Evolutionary conservation across 2,797 vertebrate genomes (phyloP), one percentile per base, ranked within the genome.

Genomic region (Miichthys miiuy): DNA sequence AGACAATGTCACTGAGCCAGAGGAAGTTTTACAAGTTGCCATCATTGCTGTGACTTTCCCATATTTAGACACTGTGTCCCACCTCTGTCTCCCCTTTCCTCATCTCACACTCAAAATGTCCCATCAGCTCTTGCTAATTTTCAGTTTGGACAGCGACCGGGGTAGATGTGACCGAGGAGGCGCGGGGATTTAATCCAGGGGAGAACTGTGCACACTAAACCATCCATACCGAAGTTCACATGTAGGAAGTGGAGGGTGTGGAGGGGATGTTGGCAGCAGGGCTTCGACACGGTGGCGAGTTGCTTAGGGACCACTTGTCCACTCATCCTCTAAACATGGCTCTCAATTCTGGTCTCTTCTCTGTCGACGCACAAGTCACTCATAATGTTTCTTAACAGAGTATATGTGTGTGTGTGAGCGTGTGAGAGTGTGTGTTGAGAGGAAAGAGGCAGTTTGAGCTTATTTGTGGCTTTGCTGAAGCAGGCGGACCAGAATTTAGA

Each of bases 401-500:
- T 79, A n/a, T 84, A 51, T 85, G 80, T 55, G 81, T 67, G 83
- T 14, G 77, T 23, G 77, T n/a, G 57, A 5, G 65, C 52, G 68
- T 61, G 46, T 44, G 70, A 23, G 76, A 68, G 20, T 47, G 42
- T 61, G 61, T 46, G 77, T 62, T 51, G 66, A 68, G 42, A 62
- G 72, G 75, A 68, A 71, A 58, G 65, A 60, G 72, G 75, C 54
- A 57, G 62, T 38, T 72, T 82, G 88, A 87, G 80, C 66, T 80
- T 74, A 83, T 81, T 50, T 80, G 74, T 87, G 87, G 78, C 88
- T 88, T 86, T 82, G 85, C 85, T 44, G 79, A 87, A 88, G 79
- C 90, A 76, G 82, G 75, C 70, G 30, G 92, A 87, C 88, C 91
- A 89, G 89, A 91, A 84, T 91, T 87, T 48, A 92, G 90, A 91